Evolutionary conservation across 2,113 vertebrate genomes (phyloP), one percentile per base, ranked within the genome.

Genomic region (Nothoprocta pentlandii): DNA sequence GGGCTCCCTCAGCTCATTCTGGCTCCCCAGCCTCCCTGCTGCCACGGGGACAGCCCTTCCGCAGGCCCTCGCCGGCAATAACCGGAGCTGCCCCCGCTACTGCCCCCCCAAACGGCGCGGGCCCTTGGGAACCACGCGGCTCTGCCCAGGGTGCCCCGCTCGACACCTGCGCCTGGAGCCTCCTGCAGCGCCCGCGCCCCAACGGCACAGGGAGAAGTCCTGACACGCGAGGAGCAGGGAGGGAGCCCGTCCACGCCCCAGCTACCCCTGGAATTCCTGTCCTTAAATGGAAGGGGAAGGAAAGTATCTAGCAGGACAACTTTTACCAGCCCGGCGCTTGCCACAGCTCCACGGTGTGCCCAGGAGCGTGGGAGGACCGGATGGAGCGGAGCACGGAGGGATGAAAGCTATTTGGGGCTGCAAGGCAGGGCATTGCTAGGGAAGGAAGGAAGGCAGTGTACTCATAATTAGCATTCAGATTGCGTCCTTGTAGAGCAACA

Each of bases 361-460:
- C 92, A 80, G 95, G 66, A 96, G 95, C 93, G 87, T 96, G 95
- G 96, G 95, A 96, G 95, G 92, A 95, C 85, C 86, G 92, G 94
- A 95, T 90, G 78, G 84, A 93, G 95, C 87, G 49, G 11, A 82
- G 85, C 70, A 25, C 39, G 49, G 68, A 91, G 66, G 71, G 87
- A 81, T 80, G 58, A 94, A 87, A 95, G 92, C 91, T 95, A 94
- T 95, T 89, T 39, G 15, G 80, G 82, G 83, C 94, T 96, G 91
- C 93, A 92, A 96, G 95, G 96, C 94, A 96, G 93, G 92, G 94
- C 95, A 96, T 59, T 83, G 82, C 28, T 2, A 81, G 83, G 76
- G 87, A 44, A 28, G 49, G 75, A 82, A 86, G 61, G 90, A 41
- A 89, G 77, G 92, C 39, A 83, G 86, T 56, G 68, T 39, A 39